These are phyloP conservation scores for Phalacrocorax carbo DNA, from an alignment of 2,113 vertebrate species.

Conservation along the genomic window DNA sequence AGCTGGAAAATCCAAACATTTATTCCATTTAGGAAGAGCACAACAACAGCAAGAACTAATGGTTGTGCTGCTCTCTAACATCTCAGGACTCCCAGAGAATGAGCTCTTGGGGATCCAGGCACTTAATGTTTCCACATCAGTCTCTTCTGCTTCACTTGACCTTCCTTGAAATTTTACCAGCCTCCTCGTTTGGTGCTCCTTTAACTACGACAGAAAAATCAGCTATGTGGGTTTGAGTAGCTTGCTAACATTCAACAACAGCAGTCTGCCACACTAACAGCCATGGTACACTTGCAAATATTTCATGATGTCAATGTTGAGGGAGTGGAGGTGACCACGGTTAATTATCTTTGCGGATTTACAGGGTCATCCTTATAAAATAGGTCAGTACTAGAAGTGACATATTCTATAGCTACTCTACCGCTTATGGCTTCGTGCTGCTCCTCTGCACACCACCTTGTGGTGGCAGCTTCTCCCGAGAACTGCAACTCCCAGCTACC, in stretches of 20 bases:
- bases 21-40: neutral
- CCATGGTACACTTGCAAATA: neutral
- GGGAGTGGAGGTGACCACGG: neutral
- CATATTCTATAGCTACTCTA: fast-evolving
- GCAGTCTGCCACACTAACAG: neutral
- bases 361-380: fast-evolving
- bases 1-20: neutral
- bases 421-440: fast-evolving
- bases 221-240: neutral
- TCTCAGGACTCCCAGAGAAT: neutral
- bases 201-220: neutral
- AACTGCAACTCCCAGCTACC: neutral
- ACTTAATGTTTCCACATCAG: neutral
- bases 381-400: fast-evolving
- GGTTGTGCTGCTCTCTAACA: neutral
- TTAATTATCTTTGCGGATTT: neutral
- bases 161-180: neutral
- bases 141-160: neutral
- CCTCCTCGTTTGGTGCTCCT: neutral
- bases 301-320: fast-evolving
- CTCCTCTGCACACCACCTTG: neutral
- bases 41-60: too few species aligned
- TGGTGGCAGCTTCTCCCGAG: neutral
- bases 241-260: neutral
- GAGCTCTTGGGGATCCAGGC: neutral